Conservation (phyloP, 2,113 vertebrate species). For the Felis catus region F.catus_Fca126_mat1.0 CM031412.1:155974501-155975000, state of each 20-base stretch:
- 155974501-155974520: background rate
- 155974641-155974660: background rate
- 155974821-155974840: background rate
- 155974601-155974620: background rate
- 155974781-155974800: background rate
- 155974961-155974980: background rate
- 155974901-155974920: background rate
- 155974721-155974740: background rate
- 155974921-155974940: background rate
- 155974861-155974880: background rate
- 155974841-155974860: background rate
- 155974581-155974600: background rate
- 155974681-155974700: background rate
- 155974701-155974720: background rate
- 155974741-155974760: background rate
- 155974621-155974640: background rate
- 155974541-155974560: background rate
- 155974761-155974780: background rate
- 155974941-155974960: background rate
- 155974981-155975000: background rate
- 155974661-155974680: background rate
- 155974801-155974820: background rate
- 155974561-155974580: background rate
- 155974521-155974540: background rate
- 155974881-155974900: background rate